Base-by-base conservation (phyloP, 2,797 vertebrate species). In the Ispidina lecontei region DNA sequence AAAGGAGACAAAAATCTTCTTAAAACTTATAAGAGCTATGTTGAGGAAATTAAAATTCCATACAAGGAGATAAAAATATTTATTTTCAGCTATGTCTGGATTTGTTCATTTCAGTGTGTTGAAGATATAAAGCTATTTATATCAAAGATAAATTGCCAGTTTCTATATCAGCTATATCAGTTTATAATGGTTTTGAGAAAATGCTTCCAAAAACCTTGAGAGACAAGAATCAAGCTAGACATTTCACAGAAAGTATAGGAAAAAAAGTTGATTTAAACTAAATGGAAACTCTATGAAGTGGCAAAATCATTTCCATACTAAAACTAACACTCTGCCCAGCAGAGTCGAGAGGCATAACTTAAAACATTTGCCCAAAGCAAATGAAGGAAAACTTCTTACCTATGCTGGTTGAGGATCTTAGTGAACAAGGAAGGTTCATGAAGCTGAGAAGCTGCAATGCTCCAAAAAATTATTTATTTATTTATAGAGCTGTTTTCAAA, bases 11-110 rank as follows among this genome's bases (percentile, higher is more conserved):
- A 78, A 17, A 71, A 35, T 79, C 58, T 62, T 84, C 46, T 58
- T 58, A 75, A 82, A 81, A 79, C 14, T 78, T 76, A 59, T 55
- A 74, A 90, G 29, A 89, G 15, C 31, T 62, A 16, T 65, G 10
- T 58, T 72, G 51, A 82, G 31, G 41, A 87, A 84, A 93, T 33
- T 5, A 79, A 80, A 91, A 93, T 56, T 93, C 49, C 28, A 52
- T 11, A 43, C 10, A 59, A 22, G 18, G 52, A 35, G 23, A 69
- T 29, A 33, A 74, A 73, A 80, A 39, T 21, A 1, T 37, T 12
- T 14, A 2, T 69, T 69, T 75, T 33, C 21, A n/a, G 17, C 16
- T 90, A 28, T 47, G 26, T 60, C 23, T 79, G 2, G 35, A 43
- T 43, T 60, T 70, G 47, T 58, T 44, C 41, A 49, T 84, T 62